These are phyloP conservation scores for Drosophila guanche DNA, from an alignment of 1,140 invertebrate genomes.

Conservation along the genomic window DNA sequence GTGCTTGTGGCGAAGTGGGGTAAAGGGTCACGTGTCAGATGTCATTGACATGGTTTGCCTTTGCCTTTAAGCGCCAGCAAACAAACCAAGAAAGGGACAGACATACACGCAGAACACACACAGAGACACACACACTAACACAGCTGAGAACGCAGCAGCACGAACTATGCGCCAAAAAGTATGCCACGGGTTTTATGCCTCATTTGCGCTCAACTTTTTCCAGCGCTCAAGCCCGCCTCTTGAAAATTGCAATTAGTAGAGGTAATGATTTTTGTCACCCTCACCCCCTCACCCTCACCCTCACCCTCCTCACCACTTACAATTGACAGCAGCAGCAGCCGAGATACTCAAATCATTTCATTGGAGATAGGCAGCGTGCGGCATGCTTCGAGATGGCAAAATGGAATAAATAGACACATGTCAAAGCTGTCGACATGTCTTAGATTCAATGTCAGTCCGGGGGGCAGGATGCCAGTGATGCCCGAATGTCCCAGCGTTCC, in stretches of 20 bases:
- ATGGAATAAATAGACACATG: conserved; percentile 47
- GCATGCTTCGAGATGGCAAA: not conserved
- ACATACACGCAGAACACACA: conserved; percentile 29
- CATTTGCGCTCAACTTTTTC: conserved; percentile 59
- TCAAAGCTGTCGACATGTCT: conserved; percentile 60
- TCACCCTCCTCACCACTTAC: conserved; percentile 7
- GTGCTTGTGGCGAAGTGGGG: conserved; percentile 18
- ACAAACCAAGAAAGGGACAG: conserved; percentile 41
- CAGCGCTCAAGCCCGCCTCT: conserved; percentile 1
- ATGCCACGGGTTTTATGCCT: conserved; percentile 70
- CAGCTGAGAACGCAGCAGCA: conserved; percentile 33
- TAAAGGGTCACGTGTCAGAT: conserved; percentile 82
- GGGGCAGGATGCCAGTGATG: conserved; percentile 2
- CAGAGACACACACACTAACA: not conserved
- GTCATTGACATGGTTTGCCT: conserved; percentile 80
- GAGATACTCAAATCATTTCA: conserved; percentile 14
- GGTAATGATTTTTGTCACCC: conserved; percentile 45
- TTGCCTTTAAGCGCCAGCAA: conserved; percentile 73
- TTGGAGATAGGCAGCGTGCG: not conserved
- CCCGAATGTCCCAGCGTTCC: not conserved
- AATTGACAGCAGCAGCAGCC: conserved; percentile 34
- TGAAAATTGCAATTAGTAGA: conserved; percentile 63
- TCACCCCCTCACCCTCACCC: not conserved
- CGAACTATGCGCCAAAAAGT: conserved; percentile 53
- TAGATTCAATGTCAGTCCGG: conserved; percentile 60